Evolutionary conservation across 2,797 vertebrate species (phyloP).

Genomic region (Novumbra hubbsi): DNA sequence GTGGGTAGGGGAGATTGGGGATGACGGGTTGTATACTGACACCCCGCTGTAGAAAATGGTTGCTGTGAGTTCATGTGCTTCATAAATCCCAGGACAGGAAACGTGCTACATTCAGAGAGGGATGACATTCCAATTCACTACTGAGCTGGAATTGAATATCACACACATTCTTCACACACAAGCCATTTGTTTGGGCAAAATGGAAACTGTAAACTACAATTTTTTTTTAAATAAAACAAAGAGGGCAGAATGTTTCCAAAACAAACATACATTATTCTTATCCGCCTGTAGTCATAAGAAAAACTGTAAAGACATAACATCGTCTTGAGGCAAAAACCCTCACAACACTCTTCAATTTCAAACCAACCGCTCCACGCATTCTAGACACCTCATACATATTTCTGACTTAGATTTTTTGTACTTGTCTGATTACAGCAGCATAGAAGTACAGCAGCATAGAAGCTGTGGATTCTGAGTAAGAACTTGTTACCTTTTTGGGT

Average conservation of each 20-base stretch:
- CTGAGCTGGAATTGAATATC: conserved; percentile 20
- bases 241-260: neutral
- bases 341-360: conserved; percentile 30
- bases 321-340: conserved; percentile 49
- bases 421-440: conserved; percentile 7
- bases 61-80: conserved; percentile 41
- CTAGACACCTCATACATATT: conserved; percentile 8
- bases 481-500: neutral
- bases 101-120: conserved; percentile 45
- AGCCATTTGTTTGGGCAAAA: conserved; percentile 27
- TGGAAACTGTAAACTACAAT: conserved; percentile 39
- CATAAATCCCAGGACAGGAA: conserved; percentile 32
- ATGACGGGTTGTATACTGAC: conserved; percentile 25
- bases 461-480: neutral
- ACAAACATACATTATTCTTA: conserved; percentile 15
- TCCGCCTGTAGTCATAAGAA: conserved; percentile 17
- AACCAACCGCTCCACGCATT: conserved; percentile 40
- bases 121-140: conserved; percentile 38
- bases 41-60: conserved; percentile 3
- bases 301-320: conserved; percentile 38
- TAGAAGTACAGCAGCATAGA: neutral
- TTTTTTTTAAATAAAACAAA: conserved; percentile 31
- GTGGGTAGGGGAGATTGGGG: conserved; percentile 22
- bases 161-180: neutral
- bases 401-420: neutral